These are phyloP conservation scores for Athripsodes cinereus DNA, from an alignment of 2,888 invertebrate genomes.

Conservation along the genomic window DNA sequence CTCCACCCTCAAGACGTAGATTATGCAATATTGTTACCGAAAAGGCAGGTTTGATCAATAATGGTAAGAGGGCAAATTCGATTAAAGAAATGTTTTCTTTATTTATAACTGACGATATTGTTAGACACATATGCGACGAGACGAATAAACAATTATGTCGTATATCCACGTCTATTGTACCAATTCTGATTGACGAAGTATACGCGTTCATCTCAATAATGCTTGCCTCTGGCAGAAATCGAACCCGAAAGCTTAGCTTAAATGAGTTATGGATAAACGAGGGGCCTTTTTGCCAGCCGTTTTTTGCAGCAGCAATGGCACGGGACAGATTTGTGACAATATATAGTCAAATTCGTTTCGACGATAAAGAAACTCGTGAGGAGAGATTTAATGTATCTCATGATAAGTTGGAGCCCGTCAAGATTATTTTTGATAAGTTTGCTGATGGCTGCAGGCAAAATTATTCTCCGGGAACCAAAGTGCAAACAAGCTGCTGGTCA, in stretches of 20 bases:
- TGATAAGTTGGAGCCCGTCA: conserved; percentile 14
- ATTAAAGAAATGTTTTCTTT: conserved; percentile 13
- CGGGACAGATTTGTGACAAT: conserved; percentile 14
- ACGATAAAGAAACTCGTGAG: conserved; percentile 11
- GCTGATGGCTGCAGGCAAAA: conserved; percentile 12
- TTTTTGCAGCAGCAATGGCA: conserved; percentile 18
- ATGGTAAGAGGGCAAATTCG: background rate
- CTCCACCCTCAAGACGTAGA: conserved; percentile 12
- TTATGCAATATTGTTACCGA: conserved; percentile 14
- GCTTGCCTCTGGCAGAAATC: conserved; percentile 15
- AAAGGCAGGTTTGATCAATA: conserved; percentile 7
- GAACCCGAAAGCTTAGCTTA: conserved; percentile 13
- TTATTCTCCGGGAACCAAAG: conserved; percentile 7
- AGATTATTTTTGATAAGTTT: conserved; percentile 12
- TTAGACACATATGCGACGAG: conserved; percentile 13
- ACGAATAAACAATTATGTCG: conserved; percentile 10
- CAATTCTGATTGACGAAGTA: conserved; percentile 12
- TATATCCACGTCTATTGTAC: conserved; percentile 3
- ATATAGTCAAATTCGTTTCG: conserved; percentile 16
- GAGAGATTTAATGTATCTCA: conserved; percentile 13
- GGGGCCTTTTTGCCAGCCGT: conserved; percentile 16
- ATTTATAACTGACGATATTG: conserved; percentile 16
- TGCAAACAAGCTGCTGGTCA: no score
- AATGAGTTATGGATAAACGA: conserved; percentile 18
- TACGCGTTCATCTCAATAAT: conserved; percentile 17